A percentile compares a stretch with the other conserved stretches of the same genome.
Conservation (phyloP, 1,140 invertebrate species). For the Paralvinella palmiformis region DNA sequence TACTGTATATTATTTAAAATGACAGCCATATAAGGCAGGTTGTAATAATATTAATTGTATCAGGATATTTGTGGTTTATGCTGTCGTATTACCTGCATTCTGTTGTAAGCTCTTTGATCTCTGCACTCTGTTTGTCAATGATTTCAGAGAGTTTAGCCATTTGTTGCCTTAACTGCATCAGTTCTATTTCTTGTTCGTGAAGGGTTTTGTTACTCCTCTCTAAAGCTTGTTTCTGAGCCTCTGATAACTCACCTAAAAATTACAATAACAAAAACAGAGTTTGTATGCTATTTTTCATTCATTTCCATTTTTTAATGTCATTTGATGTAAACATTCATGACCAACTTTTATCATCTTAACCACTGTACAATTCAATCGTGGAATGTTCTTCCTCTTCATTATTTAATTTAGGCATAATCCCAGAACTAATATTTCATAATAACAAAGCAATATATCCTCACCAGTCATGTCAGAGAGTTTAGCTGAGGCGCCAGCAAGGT, state of each 20-base stretch:
- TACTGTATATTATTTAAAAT: too few relatives aligned
- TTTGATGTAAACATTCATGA: neutral
- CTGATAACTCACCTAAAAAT: constrained; percentile 43
- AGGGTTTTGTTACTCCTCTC: constrained; percentile 41
- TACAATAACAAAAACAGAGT: neutral
- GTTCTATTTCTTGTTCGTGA: constrained; percentile 33
- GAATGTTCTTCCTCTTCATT: neutral
- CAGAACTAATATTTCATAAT: neutral
- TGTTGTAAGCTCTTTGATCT: constrained; percentile 33
- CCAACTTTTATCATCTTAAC: too few relatives aligned
- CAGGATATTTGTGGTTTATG: too few relatives aligned
- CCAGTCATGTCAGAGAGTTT: constrained; percentile 46
- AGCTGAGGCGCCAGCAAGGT: constrained; percentile 44
- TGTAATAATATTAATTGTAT: too few relatives aligned
- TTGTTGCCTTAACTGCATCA: constrained; percentile 41
- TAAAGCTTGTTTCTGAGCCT: constrained; percentile 47
- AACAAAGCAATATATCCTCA: constrained; percentile 9
- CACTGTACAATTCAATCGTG: neutral
- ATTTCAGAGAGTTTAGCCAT: constrained; percentile 47
- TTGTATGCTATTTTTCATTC: neutral
- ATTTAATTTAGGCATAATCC: neutral
- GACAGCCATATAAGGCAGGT: too few relatives aligned
- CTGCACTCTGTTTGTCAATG: constrained; percentile 46
- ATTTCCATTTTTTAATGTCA: neutral
- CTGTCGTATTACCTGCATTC: constrained; percentile 37